Percentiles rank a stretch among this genome's conserved stretches.
Conservation (phyloP, 2,797 vertebrate species). For the Acanthurus tractus region DNA sequence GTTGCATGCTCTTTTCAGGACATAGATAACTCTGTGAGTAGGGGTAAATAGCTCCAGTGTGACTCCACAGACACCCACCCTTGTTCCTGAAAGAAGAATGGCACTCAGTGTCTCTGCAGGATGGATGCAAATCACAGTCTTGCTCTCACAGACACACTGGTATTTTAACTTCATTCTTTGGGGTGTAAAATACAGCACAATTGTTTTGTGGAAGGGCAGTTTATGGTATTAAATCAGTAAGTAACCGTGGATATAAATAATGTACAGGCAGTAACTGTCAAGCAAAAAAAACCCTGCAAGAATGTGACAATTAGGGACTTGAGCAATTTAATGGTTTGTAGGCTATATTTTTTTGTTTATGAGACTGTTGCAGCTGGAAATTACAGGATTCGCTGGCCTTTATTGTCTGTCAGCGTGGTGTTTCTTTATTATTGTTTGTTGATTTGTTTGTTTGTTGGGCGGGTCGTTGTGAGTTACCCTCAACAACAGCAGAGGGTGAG, state of each 20-base stretch:
- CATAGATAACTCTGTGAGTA: constrained; percentile 60
- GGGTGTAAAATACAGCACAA: constrained; percentile 32
- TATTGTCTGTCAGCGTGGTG: not conserved
- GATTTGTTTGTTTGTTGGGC: not conserved
- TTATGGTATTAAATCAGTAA: constrained; percentile 29
- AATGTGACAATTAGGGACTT: not conserved
- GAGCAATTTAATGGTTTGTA: not conserved
- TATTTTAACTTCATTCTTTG: constrained; percentile 49
- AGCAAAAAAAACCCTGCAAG: constrained; percentile 9
- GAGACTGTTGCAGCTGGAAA: not conserved
- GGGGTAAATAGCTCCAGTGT: constrained; percentile 53
- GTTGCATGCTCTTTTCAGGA: constrained; percentile 38
- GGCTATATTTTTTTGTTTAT: not conserved
- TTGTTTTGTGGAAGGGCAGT: constrained; percentile 8
- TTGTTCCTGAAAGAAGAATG: constrained; percentile 71
- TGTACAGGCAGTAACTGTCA: not conserved
- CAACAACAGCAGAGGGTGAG: constrained; percentile 54
- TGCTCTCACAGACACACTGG: constrained; percentile 49
- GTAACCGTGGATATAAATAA: constrained; percentile 17
- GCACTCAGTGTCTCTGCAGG: constrained; percentile 68
- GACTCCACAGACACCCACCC: constrained; percentile 70
- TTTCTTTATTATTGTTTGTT: not conserved
- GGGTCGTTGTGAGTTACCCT: not conserved
- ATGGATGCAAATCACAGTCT: constrained; percentile 68
- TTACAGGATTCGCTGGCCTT: not conserved